Conservation (phyloP, 1,140 invertebrate species). For the Drosophila grimshawi region DNA sequence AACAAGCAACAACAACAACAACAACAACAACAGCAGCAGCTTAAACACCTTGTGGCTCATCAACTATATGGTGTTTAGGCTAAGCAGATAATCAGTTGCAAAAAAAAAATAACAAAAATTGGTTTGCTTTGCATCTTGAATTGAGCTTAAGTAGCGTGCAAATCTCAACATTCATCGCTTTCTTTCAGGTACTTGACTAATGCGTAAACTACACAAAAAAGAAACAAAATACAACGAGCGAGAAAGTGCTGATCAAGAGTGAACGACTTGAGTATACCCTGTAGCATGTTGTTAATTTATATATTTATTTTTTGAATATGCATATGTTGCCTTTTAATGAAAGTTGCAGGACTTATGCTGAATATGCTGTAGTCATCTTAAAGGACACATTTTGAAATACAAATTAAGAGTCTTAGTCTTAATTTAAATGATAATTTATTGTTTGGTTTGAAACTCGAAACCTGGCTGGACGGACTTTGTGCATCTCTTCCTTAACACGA, state of each 20-base stretch:
- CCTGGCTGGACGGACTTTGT: too few species aligned
- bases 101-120: slow-evolving; percentile 22
- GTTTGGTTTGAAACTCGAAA: too few species aligned
- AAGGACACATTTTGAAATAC: too few species aligned
- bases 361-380: too few species aligned
- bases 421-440: too few species aligned
- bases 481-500: too few species aligned
- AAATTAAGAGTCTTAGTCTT: too few species aligned
- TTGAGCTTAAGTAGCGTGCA: slow-evolving; percentile 61
- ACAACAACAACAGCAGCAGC: slow-evolving; percentile 13
- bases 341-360: too few species aligned
- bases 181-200: slow-evolving; percentile 77
- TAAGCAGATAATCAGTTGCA: slow-evolving; percentile 55
- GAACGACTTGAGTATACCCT: slow-evolving; percentile 14
- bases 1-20: neutral
- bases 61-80: slow-evolving; percentile 28
- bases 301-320: neutral
- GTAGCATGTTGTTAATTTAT: neutral
- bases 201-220: slow-evolving; percentile 72
- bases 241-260: neutral
- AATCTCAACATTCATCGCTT: slow-evolving; percentile 69
- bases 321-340: too few species aligned
- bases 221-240: slow-evolving; percentile 24
- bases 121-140: slow-evolving; percentile 68
- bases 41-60: slow-evolving; percentile 52